phyloP scores from a whole-genome alignment of 1,140 invertebrate species.

The Aphelenchoides fujianensis region DNA sequence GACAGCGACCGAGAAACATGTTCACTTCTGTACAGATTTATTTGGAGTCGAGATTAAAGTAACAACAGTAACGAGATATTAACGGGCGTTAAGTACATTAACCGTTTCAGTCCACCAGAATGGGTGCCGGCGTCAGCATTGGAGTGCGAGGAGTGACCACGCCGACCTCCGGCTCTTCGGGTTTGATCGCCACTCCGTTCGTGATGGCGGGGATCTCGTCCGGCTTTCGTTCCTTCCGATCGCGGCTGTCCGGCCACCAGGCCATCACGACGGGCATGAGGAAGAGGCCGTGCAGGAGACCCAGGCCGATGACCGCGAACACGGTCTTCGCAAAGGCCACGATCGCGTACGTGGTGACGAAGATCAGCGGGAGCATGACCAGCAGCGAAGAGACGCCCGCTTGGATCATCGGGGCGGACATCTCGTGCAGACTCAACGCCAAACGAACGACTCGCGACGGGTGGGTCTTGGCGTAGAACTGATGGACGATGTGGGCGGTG shows the following conservation, averaged over 20 bases:
- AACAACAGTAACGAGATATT: no score
- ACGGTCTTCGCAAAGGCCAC: slow-evolving; percentile 61
- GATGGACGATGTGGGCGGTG: slow-evolving; percentile 60
- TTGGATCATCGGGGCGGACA: slow-evolving; percentile 55
- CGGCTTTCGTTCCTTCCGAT: neutral
- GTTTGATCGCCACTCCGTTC: neutral
- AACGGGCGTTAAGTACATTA: no score
- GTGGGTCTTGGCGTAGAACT: slow-evolving; percentile 50
- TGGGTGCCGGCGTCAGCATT: no score
- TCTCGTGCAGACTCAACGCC: slow-evolving; percentile 42
- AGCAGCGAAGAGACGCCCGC: slow-evolving; percentile 52
- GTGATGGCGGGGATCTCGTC: neutral
- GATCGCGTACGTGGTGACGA: slow-evolving; percentile 60
- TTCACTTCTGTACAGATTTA: no score
- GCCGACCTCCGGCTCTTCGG: no score
- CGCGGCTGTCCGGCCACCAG: slow-evolving; percentile 15
- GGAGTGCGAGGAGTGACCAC: no score
- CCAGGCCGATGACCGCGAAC: slow-evolving; percentile 49
- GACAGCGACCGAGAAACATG: no score
- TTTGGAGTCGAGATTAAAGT: no score
- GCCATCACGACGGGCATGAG: slow-evolving; percentile 43
- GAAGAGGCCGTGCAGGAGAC: slow-evolving; percentile 47
- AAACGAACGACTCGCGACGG: slow-evolving; percentile 14
- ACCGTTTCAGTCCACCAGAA: no score
- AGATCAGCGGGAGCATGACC: slow-evolving; percentile 58